Conservation (phyloP, 2,797 vertebrate species). For the Peromyscus nudipes region DNA sequence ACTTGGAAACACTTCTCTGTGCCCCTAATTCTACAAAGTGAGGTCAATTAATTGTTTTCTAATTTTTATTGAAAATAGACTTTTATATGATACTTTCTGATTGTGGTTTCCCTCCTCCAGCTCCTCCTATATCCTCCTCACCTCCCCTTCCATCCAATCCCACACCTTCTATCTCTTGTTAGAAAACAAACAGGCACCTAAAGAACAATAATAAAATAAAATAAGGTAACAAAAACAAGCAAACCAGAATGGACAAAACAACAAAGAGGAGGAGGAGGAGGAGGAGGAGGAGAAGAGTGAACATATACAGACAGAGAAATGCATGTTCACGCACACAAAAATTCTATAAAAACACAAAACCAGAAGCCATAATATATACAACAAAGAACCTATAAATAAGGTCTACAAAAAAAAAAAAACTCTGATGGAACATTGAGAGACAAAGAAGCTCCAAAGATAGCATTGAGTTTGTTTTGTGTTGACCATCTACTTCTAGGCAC, state of each 20-base stretch:
- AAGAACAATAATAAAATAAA: neutral
- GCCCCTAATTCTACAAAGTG: constrained; percentile 44
- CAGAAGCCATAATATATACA: neutral
- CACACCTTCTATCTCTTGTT: neutral
- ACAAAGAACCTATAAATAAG: neutral
- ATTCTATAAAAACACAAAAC: neutral
- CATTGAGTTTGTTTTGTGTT: neutral
- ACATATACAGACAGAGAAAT: neutral
- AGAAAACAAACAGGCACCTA: neutral
- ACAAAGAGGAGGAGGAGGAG: neutral
- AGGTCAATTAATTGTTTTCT: constrained; percentile 51
- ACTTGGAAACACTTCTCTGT: constrained; percentile 14
- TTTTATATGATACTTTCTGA: neutral
- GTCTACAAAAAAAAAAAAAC: neutral
- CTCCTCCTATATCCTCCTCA: neutral
- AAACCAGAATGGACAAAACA: neutral
- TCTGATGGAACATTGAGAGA: neutral
- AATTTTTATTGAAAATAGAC: neutral
- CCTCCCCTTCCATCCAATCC: neutral
- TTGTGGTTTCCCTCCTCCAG: neutral
- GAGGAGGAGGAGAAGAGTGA: neutral
- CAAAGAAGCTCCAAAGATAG: neutral
- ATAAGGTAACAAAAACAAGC: neutral
- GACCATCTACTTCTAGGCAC: no score
- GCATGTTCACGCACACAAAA: neutral